Percentiles rank a stretch among this genome's conserved stretches.
Conservation (phyloP, 30 jellyfish, hydroid and myxozoan species). For the Chrysaora quinquecirrha region DNA sequence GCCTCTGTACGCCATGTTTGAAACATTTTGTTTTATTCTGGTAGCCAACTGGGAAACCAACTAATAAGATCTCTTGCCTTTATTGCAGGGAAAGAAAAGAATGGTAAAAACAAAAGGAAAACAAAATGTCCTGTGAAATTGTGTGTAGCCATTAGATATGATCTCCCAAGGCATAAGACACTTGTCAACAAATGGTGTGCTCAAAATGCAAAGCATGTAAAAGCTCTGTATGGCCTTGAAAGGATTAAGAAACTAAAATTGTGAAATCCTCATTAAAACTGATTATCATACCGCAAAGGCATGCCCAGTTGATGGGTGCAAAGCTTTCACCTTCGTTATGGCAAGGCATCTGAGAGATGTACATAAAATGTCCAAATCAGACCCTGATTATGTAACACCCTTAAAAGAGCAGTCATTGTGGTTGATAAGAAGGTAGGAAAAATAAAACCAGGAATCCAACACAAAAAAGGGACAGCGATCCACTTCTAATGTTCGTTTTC, state of each 20-base stretch:
- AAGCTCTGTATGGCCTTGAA: neutral
- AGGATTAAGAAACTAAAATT: too few relatives aligned
- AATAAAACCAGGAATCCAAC: neutral
- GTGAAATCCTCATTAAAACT: too few relatives aligned
- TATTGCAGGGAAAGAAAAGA: neutral
- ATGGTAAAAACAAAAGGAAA: neutral
- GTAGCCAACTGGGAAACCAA: too few relatives aligned
- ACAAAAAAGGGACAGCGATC: too few relatives aligned
- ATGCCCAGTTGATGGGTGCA: neutral
- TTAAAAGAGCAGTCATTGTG: too few relatives aligned
- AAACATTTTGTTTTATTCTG: too few relatives aligned
- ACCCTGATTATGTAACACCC: too few relatives aligned
- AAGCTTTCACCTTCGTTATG: neutral
- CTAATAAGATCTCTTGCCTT: too few relatives aligned
- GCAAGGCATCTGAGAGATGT: neutral
- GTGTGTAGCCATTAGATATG: neutral
- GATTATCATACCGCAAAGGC: neutral
- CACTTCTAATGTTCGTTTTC: too few relatives aligned
- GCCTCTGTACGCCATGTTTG: too few relatives aligned
- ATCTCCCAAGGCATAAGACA: neutral
- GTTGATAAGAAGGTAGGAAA: neutral
- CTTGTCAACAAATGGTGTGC: neutral
- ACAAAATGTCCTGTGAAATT: neutral
- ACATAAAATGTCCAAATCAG: too few relatives aligned
- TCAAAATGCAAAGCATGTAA: neutral